phyloP scores from a whole-genome alignment of 2,888 invertebrate genomes.

The Pyrocoelia pectoralis region DNA sequence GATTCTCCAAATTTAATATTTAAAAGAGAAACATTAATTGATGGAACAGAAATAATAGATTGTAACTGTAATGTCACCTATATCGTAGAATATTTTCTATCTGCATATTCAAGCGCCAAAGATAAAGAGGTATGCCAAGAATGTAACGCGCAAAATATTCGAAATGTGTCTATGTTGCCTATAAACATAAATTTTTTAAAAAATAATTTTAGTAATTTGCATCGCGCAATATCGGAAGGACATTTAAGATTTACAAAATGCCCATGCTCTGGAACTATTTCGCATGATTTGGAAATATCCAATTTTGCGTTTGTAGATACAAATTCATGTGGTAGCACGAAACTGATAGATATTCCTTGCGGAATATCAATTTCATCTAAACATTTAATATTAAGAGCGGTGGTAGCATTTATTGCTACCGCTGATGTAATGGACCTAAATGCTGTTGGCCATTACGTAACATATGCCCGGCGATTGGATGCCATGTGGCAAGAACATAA shows the following conservation, averaged over 20 bases:
- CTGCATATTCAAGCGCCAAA: neutral
- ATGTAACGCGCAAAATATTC: neutral
- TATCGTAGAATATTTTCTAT: neutral
- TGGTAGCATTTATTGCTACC: constrained; percentile 7
- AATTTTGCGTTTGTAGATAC: constrained; percentile 1
- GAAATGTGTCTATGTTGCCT: neutral
- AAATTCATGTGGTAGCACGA: neutral
- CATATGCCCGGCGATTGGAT: too few relatives aligned
- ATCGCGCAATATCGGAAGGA: neutral
- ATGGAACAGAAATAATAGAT: neutral
- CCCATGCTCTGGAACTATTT: neutral
- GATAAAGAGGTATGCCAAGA: neutral
- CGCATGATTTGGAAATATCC: neutral
- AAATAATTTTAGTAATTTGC: constrained; percentile 2
- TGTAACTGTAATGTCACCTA: neutral
- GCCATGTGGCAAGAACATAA: too few relatives aligned
- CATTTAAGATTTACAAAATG: neutral
- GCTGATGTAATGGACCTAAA: neutral
- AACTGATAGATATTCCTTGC: neutral
- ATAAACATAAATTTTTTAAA: neutral
- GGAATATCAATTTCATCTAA: neutral
- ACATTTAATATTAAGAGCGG: neutral
- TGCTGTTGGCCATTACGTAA: constrained; percentile 4
- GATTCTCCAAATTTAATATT: neutral
- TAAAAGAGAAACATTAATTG: neutral